These are phyloP conservation scores for Platyura marginata DNA, from an alignment of 1,140 invertebrate species.

Conservation along the genomic window DNA sequence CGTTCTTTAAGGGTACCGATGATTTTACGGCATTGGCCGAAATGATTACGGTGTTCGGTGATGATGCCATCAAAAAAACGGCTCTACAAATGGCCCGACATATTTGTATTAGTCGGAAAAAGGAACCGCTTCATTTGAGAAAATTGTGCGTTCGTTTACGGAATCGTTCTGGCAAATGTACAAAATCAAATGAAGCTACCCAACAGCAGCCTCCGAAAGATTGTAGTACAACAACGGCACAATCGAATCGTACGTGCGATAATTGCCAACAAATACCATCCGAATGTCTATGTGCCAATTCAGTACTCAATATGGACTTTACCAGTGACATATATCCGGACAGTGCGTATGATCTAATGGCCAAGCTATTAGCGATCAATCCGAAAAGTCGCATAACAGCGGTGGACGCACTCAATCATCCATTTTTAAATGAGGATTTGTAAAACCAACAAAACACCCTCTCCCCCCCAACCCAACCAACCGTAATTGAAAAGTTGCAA, in stretches of 20 bases:
- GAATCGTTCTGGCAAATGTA: constrained; percentile 13
- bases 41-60: constrained; percentile 65
- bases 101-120: constrained; percentile 32
- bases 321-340: constrained; percentile 17
- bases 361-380: constrained; percentile 97
- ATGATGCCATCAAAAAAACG: constrained; percentile 41
- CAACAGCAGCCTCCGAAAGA: constrained; percentile 11
- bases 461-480: too few relatives aligned
- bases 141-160: constrained; percentile 29
- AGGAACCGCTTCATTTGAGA: constrained; percentile 29
- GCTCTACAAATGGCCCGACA: constrained; percentile 41
- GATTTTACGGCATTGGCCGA: constrained; percentile 66
- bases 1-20: constrained; percentile 67
- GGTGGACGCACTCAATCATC: constrained; percentile 92
- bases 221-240: constrained; percentile 4
- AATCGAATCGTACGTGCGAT: constrained; percentile 7
- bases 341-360: constrained; percentile 91
- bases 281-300: constrained; percentile 18
- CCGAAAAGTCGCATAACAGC: constrained; percentile 97
- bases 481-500: constrained; percentile 1
- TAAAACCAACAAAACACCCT: neutral
- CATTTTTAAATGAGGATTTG: constrained; percentile 31
- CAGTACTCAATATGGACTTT: constrained; percentile 12
- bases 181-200: constrained; percentile 8
- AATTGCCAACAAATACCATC: constrained; percentile 23